Evolutionary conservation across 2,888 invertebrate species (phyloP).

Genomic region (Villa cingulata): DNA sequence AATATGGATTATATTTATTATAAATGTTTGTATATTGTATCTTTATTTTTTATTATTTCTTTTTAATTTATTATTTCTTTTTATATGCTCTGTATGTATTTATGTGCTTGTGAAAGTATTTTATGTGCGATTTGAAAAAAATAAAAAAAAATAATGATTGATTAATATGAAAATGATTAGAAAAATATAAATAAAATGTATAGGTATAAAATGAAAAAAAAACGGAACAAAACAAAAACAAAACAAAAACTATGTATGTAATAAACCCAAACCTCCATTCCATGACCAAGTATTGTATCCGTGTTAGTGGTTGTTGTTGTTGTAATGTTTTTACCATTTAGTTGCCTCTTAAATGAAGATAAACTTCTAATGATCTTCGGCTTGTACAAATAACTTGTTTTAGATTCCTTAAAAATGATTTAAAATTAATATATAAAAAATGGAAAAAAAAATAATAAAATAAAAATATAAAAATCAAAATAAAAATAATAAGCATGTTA

Average conservation of each 20-base stretch:
- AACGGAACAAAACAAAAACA: constrained; percentile 1
- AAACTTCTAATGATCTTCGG: constrained; percentile 33
- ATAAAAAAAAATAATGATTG: no score
- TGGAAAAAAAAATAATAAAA: not conserved
- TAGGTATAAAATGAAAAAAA: not conserved
- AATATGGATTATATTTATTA: no score
- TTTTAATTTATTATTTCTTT: no score
- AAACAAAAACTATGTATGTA: constrained; percentile 6
- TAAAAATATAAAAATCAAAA: not conserved
- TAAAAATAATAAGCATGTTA: not conserved
- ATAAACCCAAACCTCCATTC: constrained; percentile 32
- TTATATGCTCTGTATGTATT: no score
- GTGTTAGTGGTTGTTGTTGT: constrained; percentile 23
- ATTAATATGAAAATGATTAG: no score
- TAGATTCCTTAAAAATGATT: constrained; percentile 18
- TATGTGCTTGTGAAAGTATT: no score
- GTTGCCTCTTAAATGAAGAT: constrained; percentile 24
- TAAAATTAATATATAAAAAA: constrained; percentile 3
- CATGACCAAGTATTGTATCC: constrained; percentile 27
- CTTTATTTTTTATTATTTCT: no score
- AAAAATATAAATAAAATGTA: no score
- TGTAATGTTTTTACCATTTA: constrained; percentile 19
- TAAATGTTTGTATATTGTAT: no score
- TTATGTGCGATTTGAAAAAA: no score
- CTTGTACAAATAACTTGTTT: constrained; percentile 30